Evolutionary conservation across 53 echinoderm and acorn worm species (phyloP), one percentile per base, ranked within the genome.

Genomic region (Temnopleurus reevesii): DNA sequence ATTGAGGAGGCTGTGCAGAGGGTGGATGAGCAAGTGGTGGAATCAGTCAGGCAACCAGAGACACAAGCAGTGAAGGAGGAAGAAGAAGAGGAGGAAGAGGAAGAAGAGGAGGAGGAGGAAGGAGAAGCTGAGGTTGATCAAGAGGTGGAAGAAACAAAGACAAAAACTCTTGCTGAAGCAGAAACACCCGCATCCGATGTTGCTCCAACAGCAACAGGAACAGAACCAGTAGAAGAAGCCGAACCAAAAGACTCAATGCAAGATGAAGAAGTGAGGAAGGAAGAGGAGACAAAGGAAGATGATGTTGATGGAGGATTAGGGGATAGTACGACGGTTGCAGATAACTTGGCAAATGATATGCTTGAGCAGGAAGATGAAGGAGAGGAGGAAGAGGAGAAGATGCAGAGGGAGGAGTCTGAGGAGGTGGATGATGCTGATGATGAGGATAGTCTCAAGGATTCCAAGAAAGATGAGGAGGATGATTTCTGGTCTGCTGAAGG

Each of bases 391-490:
- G 55, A 66, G 28, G 89, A 47, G 26, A 49, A 81, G 4, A 34
- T 1, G 19, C 12, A 28, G 64, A 59, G 51, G n/a, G 46, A 87
- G 71, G 71, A 87, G 19, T 28, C 61, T 10, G 88, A 49, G 13
- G 88, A 49, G 23, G 76, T 15, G 29, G 86, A 41, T 12, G 86
- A 85, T 83, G 84, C 35, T 1, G 84, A 83, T 81, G 83, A 90
- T 66, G 83, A 83, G 29, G 83, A 55, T 4, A 64, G 90, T 53
- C 26, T 49, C 66, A 46, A 76, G 18, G 60, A 81, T 15, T 77
- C 81, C 28, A 90, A 90, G 81, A 59, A 81, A 63, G 59, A 90
- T 63, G 81, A 90, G 44, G 83, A 90, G 51, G 71, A 90, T 90
- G 90, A 83, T 15, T 83, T 90, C 56, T 65, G 83, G 88, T 87